phyloP scores from a whole-genome alignment of 2,888 invertebrate species.

The Nemurella pictetii region DNA sequence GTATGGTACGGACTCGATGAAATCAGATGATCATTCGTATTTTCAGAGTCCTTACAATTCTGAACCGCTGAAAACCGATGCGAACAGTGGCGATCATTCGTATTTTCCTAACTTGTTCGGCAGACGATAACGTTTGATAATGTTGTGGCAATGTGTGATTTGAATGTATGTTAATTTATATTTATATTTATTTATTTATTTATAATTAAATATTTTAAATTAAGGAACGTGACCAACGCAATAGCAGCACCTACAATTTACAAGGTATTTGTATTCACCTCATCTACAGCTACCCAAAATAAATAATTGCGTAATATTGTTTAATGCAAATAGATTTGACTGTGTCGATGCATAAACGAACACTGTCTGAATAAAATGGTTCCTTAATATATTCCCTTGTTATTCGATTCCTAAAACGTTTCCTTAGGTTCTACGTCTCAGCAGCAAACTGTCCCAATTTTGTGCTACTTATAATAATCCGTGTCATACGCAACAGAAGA shows the following conservation, averaged over 20 bases:
- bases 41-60: too few species aligned
- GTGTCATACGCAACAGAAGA: too few species aligned
- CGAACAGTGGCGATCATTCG: neutral
- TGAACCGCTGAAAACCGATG: too few species aligned
- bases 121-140: neutral
- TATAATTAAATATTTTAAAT: neutral
- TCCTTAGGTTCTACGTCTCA: too few species aligned
- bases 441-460: too few species aligned
- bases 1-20: neutral
- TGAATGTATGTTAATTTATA: neutral
- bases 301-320: too few species aligned
- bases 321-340: neutral
- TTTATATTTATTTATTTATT: neutral
- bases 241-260: too few species aligned
- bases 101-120: neutral
- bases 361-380: neutral
- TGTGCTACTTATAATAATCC: too few species aligned
- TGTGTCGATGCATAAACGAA: neutral
- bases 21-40: neutral
- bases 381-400: neutral
- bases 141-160: neutral
- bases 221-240: too few species aligned
- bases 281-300: neutral
- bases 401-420: too few species aligned
- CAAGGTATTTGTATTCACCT: neutral